Base-by-base conservation (phyloP, 2,888 invertebrate species). In the Trachelus stipa region DNA sequence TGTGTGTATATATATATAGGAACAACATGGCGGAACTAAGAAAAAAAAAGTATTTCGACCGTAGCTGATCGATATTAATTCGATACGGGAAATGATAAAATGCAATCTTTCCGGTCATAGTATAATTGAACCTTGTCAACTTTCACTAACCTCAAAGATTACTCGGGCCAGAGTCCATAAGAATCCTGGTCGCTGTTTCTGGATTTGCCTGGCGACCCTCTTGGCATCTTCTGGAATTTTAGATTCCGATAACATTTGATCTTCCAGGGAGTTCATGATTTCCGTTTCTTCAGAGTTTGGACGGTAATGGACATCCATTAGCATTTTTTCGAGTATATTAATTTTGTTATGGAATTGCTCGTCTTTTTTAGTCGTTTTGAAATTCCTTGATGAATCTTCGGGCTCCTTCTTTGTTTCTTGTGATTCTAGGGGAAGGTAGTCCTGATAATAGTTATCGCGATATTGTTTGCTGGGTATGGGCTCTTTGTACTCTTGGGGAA, bases 161-260 rank as follows among this genome's bases (percentile, higher is more conserved):
- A 91, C 82, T 76, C 87, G 87, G 2, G 88, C 90, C 23, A 92
- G 82, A 1, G 91, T 90, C 90, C 90, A 91, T 35, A 90, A 91
- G 77, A 90, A 89, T 74, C 90, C 91, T 1, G 91, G 91, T 56
- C 85, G 88, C 56, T 88, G 84, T 71, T 84, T 89, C 71, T 85
- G 86, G 40, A 87, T 85, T 81, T 89, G 87, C 75, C 90, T 86
- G n/a, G 86, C 89, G 1, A 88, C 86, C 69, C 90, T 87, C 73
- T 87, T 90, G 23, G 87, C 85, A 71, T 90, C 90, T 75, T 90
- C 89, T 33, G 87, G 82, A 35, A 89, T 85, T 74, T 81, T 83
- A 9, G 85, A 84, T 34, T 82, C 80, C 33, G 83, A 81, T 69
- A 85, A 84, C 56, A 87, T 86, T 77, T 82, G 82, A 37, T 87